Evolutionary conservation across 2,113 vertebrate genomes (phyloP), one percentile per base, ranked within the genome.

Genomic region (Pelmatolapia mariae): DNA sequence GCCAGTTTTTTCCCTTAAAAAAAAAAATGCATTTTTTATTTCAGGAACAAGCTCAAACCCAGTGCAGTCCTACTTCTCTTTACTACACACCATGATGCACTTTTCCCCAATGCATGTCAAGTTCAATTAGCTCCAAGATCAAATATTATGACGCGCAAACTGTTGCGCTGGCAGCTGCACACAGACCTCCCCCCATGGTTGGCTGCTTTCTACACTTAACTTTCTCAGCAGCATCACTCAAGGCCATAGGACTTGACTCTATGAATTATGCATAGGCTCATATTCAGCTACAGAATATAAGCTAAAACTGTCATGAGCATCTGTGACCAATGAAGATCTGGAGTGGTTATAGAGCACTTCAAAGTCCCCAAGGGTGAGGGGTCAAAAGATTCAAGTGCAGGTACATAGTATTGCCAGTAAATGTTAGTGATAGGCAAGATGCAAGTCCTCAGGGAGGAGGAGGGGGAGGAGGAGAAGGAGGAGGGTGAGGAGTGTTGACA

Each of bases 211-310:
- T 86, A 91, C 87, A 54, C 86, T 91, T 86, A 88, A 90, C 89
- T 90, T 91, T 90, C 91, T 93, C 87, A 82, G 87, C 89, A 86
- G 89, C 86, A 82, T 63, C 79, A 68, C 91, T 93, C 87, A 79
- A 85, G 88, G 90, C 88, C 56, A 79, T 84, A 89, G 90, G 89
- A 90, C 80, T 90, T 87, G 73, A 91, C 81, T 90, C 29, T 3
- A 86, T 94, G 85, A 94, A 94, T 92, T 89, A 94, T 95, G 88
- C 19, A 93, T 47, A 1, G 19, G 84, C 66, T 89, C 85, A 66
- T 79, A 85, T 83, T 90, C 76, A 43, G 83, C 88, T 61, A 12
- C 82, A 68, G 89, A 22, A 79, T 52, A 84, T 80, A 73, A 63
- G 45, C 87, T 86, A 33, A 22, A 89, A 81, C 66, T 89, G 89